These are phyloP conservation scores for Scalopus aquaticus DNA, from an alignment of 2,113 vertebrate genomes.

Conservation along the genomic window DNA sequence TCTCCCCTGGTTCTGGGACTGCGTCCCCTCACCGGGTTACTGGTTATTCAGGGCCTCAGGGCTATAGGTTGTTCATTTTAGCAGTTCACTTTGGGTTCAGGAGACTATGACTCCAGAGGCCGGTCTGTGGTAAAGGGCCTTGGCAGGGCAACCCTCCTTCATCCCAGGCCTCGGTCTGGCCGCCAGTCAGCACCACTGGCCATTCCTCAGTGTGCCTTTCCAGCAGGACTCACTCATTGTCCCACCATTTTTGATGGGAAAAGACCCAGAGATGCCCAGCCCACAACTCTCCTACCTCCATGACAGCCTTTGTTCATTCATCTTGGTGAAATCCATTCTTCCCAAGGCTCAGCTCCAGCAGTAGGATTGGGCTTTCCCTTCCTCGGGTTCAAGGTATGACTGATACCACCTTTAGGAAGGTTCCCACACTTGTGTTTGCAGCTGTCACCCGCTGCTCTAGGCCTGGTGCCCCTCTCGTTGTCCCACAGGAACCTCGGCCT, in stretches of 20 bases:
- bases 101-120: no score
- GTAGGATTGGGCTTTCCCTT: neutral
- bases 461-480: neutral
- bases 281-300: neutral
- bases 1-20: neutral
- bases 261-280: neutral
- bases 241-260: neutral
- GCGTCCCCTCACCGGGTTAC: no score
- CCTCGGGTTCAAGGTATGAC: neutral
- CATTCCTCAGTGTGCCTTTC: neutral
- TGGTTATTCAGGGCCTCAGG: neutral
- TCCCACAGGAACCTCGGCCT: neutral
- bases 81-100: neutral
- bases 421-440: no score
- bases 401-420: neutral
- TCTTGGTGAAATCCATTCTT: neutral
- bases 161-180: rapidly evolving
- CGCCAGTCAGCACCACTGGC: neutral
- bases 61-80: neutral
- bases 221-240: neutral
- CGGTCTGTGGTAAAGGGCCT: neutral
- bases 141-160: rapidly evolving
- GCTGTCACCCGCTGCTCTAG: neutral
- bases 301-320: neutral
- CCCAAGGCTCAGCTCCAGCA: no score